Evolutionary conservation across 2,797 vertebrate species (phyloP), one percentile per base, ranked within the genome.

Genomic region (Limosa lapponica): DNA sequence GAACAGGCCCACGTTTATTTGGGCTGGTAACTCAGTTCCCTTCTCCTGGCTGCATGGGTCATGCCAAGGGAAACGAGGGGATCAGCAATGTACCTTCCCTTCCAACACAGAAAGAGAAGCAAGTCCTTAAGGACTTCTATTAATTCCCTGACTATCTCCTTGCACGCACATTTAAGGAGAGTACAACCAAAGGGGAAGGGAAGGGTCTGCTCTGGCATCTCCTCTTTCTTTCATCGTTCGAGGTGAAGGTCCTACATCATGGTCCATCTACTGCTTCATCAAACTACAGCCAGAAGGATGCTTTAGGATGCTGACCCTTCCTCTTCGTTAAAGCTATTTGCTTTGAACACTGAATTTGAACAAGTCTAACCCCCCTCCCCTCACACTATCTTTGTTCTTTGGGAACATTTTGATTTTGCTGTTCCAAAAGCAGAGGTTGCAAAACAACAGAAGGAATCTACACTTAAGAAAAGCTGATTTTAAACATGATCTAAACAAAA

Each of bases 381-480:
- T 70, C 61, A 46, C 69, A 48, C 82, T 37, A 32, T 59, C n/a
- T 81, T 75, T 81, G 58, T 25, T 85, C 77, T 89, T 91, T 1
- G 4, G 92, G 92, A 96, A 91, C 44, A 43, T 79, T 86, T 88
- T 64, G 34, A 87, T 85, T 87, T 84, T 32, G 65, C 64, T 71
- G 51, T 71, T 71, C 48, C 70, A 74, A 94, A 91, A 93, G 83
- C 64, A 90, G 77, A 95, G 75, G 65, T 46, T 94, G 82, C 51
- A 91, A 89, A 94, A 57, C 90, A 95, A 93, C 72, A 23, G 13
- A 82, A 94, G 58, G 87, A 90, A 95, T 59, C 54, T 78, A 85
- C 18, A 52, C 6, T 1, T 51, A 71, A 62, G 46, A 72, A 94
- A 84, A 81, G 17, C 83, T 32, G 55, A 57, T 73, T 82, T 85